These are phyloP conservation scores for Hydrocynus forskahlii DNA, from an alignment of 2,797 vertebrate genomes.

Conservation along the genomic window DNA sequence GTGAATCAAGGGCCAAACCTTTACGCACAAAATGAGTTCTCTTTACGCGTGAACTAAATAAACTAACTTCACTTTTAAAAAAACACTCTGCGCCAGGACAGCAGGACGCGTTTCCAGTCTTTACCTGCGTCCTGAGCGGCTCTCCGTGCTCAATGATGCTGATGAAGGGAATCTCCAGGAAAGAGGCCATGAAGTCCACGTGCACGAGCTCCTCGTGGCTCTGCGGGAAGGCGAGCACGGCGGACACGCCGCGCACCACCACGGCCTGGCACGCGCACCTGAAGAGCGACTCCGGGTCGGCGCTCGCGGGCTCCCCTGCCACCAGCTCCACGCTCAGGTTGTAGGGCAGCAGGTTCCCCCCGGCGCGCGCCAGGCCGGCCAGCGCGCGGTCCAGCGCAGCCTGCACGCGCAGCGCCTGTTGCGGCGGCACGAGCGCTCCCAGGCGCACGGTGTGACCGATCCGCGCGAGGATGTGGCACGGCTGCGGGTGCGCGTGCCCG, in stretches of 20 bases:
- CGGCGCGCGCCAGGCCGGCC: slow-evolving; percentile 60
- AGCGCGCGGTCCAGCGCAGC: slow-evolving; percentile 77
- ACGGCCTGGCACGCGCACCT: slow-evolving; percentile 84
- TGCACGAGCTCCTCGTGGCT: slow-evolving; percentile 86
- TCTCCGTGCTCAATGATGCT: slow-evolving; percentile 83
- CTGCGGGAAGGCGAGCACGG: slow-evolving; percentile 88
- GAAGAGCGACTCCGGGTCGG: slow-evolving; percentile 86
- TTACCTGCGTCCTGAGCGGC: slow-evolving; percentile 84
- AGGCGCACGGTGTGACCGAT: slow-evolving; percentile 83
- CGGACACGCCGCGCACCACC: slow-evolving; percentile 82
- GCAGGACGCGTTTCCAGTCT: too few relatives aligned
- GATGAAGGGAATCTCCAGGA: slow-evolving; percentile 86
- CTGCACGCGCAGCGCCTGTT: slow-evolving; percentile 77
- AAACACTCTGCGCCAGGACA: not conserved
- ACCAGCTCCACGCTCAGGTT: slow-evolving; percentile 88
- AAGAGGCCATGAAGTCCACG: slow-evolving; percentile 86
- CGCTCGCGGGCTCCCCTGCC: slow-evolving; percentile 71
- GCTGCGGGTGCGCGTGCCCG: slow-evolving; percentile 81
- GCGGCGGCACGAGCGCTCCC: slow-evolving; percentile 83
- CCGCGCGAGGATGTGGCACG: slow-evolving; percentile 80
- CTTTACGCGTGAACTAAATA: not conserved
- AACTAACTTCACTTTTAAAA: not conserved
- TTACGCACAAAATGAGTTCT: not conserved
- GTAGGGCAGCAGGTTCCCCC: slow-evolving; percentile 76
- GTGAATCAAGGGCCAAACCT: not conserved